phyloP scores from a whole-genome alignment of 2,888 invertebrate genomes.

The Trisateles emortualis region DNA sequence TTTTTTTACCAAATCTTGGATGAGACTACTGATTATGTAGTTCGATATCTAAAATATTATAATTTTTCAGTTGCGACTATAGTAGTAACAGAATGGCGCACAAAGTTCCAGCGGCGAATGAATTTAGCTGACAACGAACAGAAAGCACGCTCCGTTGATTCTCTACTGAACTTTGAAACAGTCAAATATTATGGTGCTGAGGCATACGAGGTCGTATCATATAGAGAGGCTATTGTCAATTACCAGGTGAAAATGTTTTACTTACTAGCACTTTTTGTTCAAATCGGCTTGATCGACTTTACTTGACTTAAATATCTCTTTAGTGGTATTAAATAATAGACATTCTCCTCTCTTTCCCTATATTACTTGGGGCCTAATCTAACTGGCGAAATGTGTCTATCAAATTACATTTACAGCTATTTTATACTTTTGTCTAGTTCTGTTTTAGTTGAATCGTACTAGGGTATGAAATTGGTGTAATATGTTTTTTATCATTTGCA shows the following conservation, averaged over 20 bases:
- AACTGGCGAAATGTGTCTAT: too few species aligned
- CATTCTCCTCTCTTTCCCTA: too few species aligned
- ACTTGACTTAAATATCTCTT: too few species aligned
- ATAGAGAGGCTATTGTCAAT: conserved; percentile 93
- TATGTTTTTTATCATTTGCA: conserved; percentile 74
- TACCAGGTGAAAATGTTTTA: conserved; percentile 94
- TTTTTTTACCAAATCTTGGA: too few species aligned
- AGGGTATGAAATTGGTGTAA: background rate
- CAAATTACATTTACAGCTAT: too few species aligned
- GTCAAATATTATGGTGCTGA: conserved; percentile 99
- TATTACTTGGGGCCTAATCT: too few species aligned
- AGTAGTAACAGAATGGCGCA: conserved; percentile 98
- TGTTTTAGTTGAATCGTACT: background rate
- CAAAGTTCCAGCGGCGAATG: conserved; percentile 97
- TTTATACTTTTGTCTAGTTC: too few species aligned
- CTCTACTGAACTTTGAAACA: conserved; percentile 98
- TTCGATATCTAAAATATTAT: too few species aligned
- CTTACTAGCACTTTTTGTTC: too few species aligned
- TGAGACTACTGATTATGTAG: too few species aligned
- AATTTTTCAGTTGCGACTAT: conserved; percentile 94
- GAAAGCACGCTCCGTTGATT: conserved; percentile 97
- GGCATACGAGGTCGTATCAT: conserved; percentile 95
- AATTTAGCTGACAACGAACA: conserved; percentile 97
- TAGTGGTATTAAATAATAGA: too few species aligned
- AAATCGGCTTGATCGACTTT: too few species aligned